Conservation (phyloP, 2,113 vertebrate genomes). For the Nestor notabilis region DNA sequence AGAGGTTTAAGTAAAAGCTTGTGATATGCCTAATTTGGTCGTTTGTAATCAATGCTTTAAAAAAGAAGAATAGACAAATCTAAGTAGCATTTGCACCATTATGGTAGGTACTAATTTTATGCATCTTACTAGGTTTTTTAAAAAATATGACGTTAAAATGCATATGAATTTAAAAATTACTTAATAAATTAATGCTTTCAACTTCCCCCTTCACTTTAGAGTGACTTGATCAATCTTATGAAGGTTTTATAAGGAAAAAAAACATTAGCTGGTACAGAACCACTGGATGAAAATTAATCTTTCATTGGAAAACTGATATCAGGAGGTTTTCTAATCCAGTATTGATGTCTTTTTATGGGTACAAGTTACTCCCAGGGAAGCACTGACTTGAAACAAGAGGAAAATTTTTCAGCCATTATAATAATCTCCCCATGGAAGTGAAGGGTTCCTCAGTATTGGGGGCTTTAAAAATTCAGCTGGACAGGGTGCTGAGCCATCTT, state of each 20-base stretch:
- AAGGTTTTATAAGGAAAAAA: not conserved
- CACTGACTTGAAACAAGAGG: not conserved
- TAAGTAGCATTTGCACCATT: accelerated
- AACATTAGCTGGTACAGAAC: not conserved
- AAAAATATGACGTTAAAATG: not conserved
- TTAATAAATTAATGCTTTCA: not conserved
- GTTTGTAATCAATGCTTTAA: not conserved
- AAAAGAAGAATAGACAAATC: not conserved
- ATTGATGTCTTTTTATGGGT: not conserved
- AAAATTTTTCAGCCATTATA: not conserved
- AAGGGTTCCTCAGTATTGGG: not conserved
- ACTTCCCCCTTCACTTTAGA: not conserved
- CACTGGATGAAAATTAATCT: not conserved
- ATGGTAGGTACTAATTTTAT: not conserved
- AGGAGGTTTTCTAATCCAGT: not conserved
- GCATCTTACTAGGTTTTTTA: not conserved
- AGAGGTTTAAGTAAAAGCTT: not conserved
- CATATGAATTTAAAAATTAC: not conserved
- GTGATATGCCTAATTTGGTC: accelerated
- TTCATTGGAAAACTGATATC: not conserved
- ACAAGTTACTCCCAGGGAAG: not conserved
- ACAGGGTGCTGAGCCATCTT: not conserved
- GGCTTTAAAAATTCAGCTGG: not conserved
- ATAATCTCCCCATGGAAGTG: not conserved
- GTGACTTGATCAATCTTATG: not conserved